Percentiles rank a stretch among this genome's conserved stretches.
Conservation (phyloP, 2,113 vertebrate genomes). For the Chunga burmeisteri region DNA sequence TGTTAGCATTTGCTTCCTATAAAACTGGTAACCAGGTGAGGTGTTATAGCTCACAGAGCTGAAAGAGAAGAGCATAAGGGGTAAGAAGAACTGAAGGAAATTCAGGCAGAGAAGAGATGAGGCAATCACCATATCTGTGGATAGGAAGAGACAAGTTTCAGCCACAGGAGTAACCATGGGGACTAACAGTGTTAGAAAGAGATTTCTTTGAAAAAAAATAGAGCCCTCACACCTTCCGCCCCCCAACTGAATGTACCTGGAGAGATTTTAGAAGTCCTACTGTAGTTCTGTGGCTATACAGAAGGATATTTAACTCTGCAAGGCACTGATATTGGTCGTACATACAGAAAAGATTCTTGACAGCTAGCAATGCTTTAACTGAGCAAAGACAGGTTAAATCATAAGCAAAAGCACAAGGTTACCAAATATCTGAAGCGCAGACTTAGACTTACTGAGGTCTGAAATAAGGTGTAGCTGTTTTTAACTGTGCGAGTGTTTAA, state of each 20-base stretch:
- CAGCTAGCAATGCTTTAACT: not conserved
- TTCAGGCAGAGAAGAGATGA: not conserved
- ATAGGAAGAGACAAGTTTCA: not conserved
- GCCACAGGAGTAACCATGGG: not conserved
- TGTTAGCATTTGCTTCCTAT: not conserved
- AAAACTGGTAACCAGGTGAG: not conserved
- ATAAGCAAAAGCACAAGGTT: not conserved
- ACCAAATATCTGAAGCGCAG: not conserved
- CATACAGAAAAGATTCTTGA: not conserved
- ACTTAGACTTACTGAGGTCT: not conserved
- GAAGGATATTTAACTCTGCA: not conserved
- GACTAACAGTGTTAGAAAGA: not conserved
- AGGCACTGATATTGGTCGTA: not conserved
- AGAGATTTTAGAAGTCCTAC: not conserved
- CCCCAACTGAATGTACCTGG: not conserved
- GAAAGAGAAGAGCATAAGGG: not conserved
- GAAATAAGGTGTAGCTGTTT: not conserved
- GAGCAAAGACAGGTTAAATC: not conserved
- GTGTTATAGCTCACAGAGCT: not conserved
- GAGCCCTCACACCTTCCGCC: fast-evolving
- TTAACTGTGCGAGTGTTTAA: not conserved
- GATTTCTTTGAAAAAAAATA: not conserved
- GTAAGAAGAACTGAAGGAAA: not conserved
- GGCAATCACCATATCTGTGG: not conserved
- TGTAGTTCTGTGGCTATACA: not conserved